Evolutionary conservation across 2,888 invertebrate species (phyloP).

Genomic region (Diarsia mendica): DNA sequence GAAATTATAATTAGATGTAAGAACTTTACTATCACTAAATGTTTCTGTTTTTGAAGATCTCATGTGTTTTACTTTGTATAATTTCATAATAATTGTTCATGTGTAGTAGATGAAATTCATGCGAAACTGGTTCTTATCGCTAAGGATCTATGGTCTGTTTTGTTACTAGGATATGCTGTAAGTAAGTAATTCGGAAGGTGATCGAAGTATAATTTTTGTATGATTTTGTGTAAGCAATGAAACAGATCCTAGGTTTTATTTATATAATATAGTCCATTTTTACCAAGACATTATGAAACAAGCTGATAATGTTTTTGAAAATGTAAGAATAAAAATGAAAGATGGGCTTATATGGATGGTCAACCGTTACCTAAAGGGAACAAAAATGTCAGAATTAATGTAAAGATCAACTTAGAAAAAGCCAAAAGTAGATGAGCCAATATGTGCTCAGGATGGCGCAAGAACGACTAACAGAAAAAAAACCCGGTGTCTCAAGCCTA

Average conservation of each 20-base stretch:
- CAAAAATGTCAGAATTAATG: neutral
- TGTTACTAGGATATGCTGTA: slow-evolving; percentile 61
- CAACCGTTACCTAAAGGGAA: neutral
- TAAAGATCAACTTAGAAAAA: neutral
- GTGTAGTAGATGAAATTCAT: slow-evolving; percentile 62
- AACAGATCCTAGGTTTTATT: slow-evolving; percentile 55
- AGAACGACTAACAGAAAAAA: neutral
- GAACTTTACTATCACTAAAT: slow-evolving; percentile 64
- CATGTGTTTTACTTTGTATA: slow-evolving; percentile 56
- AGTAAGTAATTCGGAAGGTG: slow-evolving; percentile 57
- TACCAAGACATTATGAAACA: slow-evolving; percentile 27
- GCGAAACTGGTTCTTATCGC: slow-evolving; percentile 59
- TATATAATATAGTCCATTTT: slow-evolving; percentile 44
- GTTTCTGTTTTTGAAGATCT: slow-evolving; percentile 62
- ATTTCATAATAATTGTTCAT: slow-evolving; percentile 60
- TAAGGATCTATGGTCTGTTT: slow-evolving; percentile 58
- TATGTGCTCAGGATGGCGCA: neutral
- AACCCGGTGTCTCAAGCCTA: too few relatives aligned
- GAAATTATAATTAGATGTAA: slow-evolving; percentile 69
- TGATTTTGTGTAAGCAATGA: slow-evolving; percentile 56
- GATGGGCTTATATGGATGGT: neutral
- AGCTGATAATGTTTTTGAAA: neutral
- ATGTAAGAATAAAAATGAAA: neutral
- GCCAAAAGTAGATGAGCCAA: neutral
- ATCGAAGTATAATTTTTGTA: slow-evolving; percentile 41